Conservation (phyloP, 2,797 vertebrate species). For the Cercopithecus mitis region DNA sequence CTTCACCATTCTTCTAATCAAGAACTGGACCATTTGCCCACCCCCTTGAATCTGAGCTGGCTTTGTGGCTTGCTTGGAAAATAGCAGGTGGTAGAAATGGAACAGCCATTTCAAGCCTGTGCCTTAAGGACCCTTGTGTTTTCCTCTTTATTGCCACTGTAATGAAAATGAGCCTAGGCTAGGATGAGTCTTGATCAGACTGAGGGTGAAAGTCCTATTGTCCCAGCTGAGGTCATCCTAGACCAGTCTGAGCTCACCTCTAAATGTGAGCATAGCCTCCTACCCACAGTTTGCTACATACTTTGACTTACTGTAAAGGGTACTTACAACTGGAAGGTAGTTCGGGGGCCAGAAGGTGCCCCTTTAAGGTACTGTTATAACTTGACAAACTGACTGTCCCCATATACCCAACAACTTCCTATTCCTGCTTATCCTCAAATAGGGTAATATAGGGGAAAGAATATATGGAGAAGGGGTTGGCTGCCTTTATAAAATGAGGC, state of each 20-base stretch:
- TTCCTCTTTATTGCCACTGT: background rate
- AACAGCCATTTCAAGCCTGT: background rate
- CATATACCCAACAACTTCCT: background rate
- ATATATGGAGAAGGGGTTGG: background rate
- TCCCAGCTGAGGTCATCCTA: background rate
- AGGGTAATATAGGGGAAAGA: background rate
- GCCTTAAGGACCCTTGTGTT: background rate
- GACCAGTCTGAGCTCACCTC: background rate
- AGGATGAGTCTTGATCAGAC: background rate
- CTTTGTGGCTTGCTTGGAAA: background rate
- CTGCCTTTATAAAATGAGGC: background rate
- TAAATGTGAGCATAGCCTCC: background rate
- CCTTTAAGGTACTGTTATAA: background rate
- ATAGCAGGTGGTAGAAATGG: background rate
- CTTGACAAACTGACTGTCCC: background rate
- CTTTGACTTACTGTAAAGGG: background rate
- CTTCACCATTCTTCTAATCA: background rate
- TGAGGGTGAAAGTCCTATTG: background rate
- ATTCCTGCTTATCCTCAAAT: background rate
- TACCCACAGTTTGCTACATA: background rate
- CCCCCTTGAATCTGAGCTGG: background rate
- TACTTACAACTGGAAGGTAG: background rate
- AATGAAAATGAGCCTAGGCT: background rate
- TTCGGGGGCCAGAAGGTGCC: background rate
- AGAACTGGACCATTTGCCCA: background rate